Evolutionary conservation across 2,888 invertebrate genomes (phyloP).

Genomic region (Agyllia agylla): DNA sequence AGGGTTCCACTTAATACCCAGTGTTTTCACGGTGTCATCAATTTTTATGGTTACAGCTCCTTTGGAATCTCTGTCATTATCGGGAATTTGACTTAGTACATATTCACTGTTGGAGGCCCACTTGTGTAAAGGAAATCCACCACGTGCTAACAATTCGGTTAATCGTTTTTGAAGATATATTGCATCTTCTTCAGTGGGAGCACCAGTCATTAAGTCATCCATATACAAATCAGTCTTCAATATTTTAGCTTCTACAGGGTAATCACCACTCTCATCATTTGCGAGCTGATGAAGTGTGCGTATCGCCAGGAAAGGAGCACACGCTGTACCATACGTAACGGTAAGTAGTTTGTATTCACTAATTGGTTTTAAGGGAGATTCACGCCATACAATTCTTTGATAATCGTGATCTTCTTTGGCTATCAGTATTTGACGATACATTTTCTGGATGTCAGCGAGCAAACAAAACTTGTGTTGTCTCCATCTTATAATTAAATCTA

Average conservation of each 20-base stretch:
- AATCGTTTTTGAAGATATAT: neutral
- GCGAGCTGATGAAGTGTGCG: neutral
- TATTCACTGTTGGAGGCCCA: neutral
- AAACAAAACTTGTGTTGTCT: slow-evolving; percentile 62
- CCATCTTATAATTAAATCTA: slow-evolving; percentile 63
- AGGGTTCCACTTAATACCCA: neutral
- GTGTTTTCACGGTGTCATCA: neutral
- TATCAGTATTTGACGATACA: slow-evolving; percentile 66
- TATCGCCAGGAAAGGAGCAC: slow-evolving; percentile 43
- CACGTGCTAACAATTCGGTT: neutral
- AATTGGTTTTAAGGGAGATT: slow-evolving; percentile 21
- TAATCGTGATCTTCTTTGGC: slow-evolving; percentile 48
- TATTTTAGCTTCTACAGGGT: neutral
- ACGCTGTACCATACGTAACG: slow-evolving; percentile 42
- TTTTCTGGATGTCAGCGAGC: slow-evolving; percentile 69
- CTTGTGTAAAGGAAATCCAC: neutral
- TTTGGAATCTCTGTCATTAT: neutral
- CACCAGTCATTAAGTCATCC: slow-evolving; percentile 40
- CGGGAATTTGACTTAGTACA: neutral
- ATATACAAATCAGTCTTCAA: slow-evolving; percentile 32
- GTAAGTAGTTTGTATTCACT: slow-evolving; percentile 42
- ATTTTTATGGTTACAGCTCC: neutral
- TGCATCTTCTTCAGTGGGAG: neutral
- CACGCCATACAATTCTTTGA: slow-evolving; percentile 57
- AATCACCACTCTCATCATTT: neutral